Evolutionary conservation across 2,888 invertebrate species (phyloP).

Genomic region (Drosophila emarginata): DNA sequence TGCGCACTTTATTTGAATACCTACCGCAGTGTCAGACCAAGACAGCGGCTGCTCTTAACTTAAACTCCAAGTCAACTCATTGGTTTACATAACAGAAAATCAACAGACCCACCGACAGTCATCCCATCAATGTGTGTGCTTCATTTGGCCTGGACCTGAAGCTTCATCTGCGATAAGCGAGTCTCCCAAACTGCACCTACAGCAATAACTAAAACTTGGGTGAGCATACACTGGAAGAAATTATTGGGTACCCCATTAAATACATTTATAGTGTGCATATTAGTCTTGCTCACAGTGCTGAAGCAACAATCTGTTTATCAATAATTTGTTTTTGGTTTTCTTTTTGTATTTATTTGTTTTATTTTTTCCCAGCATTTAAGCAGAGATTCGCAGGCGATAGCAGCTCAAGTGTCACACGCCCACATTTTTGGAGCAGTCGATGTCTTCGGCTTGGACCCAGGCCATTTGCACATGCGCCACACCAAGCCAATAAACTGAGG

Average conservation of each 20-base stretch:
- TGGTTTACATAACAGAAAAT: constrained; percentile 64
- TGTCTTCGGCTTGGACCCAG: constrained; percentile 52
- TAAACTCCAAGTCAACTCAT: constrained; percentile 33
- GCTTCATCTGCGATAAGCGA: constrained; percentile 80
- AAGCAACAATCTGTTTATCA: constrained; percentile 73
- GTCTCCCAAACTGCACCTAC: constrained; percentile 78
- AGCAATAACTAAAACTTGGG: constrained; percentile 56
- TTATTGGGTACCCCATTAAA: constrained; percentile 12
- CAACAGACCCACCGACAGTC: constrained; percentile 53
- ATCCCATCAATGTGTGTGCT: constrained; percentile 58
- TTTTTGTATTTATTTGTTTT: constrained; percentile 48
- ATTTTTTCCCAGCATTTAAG: constrained; percentile 61
- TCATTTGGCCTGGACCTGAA: constrained; percentile 57
- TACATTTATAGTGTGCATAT: constrained; percentile 25
- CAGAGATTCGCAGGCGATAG: constrained; percentile 79
- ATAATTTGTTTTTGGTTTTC: constrained; percentile 68
- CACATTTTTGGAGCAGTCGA: constrained; percentile 80
- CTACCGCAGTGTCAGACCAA: constrained; percentile 59
- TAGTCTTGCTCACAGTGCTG: constrained; percentile 62
- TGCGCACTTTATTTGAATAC: constrained; percentile 31
- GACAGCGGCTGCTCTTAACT: constrained; percentile 48
- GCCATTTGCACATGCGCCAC: constrained; percentile 71
- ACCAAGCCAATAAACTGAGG: constrained; percentile 71
- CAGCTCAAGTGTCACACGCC: constrained; percentile 82
- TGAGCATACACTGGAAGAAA: constrained; percentile 61